These are phyloP conservation scores for Drosophila auraria DNA, from an alignment of 1,140 invertebrate species.

Conservation along the genomic window DNA sequence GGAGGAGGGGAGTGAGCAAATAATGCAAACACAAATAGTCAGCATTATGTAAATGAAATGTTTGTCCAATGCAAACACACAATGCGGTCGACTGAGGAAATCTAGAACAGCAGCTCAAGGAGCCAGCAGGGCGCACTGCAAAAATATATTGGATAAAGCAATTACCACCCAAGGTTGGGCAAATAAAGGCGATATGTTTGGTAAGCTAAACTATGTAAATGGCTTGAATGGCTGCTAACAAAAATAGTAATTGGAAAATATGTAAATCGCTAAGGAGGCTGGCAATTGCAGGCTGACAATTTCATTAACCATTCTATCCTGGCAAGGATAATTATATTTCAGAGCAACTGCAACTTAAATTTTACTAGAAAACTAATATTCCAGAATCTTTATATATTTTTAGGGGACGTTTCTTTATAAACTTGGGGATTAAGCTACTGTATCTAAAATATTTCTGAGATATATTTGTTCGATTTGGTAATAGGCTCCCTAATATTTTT, in stretches of 20 bases:
- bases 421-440: too few species aligned
- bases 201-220: constrained; percentile 4
- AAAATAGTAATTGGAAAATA: constrained; percentile 17
- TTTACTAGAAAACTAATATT: too few species aligned
- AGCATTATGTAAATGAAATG: constrained; percentile 82
- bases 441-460: not conserved
- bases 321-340: not conserved
- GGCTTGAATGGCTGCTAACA: constrained; percentile 2
- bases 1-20: constrained; percentile 37
- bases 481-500: too few species aligned
- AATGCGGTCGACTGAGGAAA: constrained; percentile 55
- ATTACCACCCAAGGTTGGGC: constrained; percentile 20
- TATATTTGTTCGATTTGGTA: too few species aligned
- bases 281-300: not conserved
- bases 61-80: constrained; percentile 71
- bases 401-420: too few species aligned
- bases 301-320: not conserved
- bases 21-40: constrained; percentile 69
- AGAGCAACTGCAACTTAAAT: too few species aligned
- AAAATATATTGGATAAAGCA: constrained; percentile 25
- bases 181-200: constrained; percentile 12
- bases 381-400: too few species aligned
- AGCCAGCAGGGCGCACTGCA: constrained; percentile 16
- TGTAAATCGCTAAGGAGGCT: not conserved
- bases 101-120: constrained; percentile 41